Percentiles rank a stretch among this genome's conserved stretches.
phyloP scores from a whole-genome alignment of 2,113 vertebrate genomes.

The Ornithorhynchus anatinus region DNA sequence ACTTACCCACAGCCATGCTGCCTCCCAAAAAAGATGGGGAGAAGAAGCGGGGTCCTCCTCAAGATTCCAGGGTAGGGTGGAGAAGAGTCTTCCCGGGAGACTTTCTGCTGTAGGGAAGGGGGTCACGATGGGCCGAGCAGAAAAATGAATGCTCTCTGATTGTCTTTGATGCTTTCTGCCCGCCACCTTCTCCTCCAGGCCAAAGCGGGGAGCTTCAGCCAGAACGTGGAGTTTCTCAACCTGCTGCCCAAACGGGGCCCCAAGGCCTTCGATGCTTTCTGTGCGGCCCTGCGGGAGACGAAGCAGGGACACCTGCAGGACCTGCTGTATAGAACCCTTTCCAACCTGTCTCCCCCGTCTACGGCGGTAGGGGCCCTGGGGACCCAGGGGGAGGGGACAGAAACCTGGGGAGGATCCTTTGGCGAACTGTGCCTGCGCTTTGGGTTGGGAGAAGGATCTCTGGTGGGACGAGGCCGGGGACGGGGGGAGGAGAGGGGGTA shows the following conservation, averaged over 20 bases:
- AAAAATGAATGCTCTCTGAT: neutral
- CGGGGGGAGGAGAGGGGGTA: neutral
- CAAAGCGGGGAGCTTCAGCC: slow-evolving; percentile 77
- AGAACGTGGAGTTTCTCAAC: slow-evolving; percentile 80
- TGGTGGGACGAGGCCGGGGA: neutral
- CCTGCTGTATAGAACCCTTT: slow-evolving; percentile 53
- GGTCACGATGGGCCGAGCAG: neutral
- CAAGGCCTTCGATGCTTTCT: slow-evolving; percentile 86
- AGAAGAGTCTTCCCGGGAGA: neutral
- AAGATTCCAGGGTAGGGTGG: neutral
- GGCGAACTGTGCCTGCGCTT: accelerated
- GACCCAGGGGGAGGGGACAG: neutral
- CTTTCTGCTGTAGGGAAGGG: neutral
- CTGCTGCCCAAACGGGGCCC: slow-evolving; percentile 92
- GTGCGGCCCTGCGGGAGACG: slow-evolving; percentile 82
- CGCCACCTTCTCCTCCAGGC: slow-evolving; percentile 62
- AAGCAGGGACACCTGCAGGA: slow-evolving; percentile 86
- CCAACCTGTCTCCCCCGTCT: neutral
- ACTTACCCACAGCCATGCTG: neutral
- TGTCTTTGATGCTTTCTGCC: neutral
- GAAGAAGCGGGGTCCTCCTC: neutral
- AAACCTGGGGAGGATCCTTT: neutral
- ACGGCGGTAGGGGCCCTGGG: slow-evolving; percentile 45
- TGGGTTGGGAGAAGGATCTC: neutral
- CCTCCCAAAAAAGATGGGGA: neutral